Conservation (phyloP, 2,888 invertebrate species). For the Caenorhabditis parvicauda region DNA sequence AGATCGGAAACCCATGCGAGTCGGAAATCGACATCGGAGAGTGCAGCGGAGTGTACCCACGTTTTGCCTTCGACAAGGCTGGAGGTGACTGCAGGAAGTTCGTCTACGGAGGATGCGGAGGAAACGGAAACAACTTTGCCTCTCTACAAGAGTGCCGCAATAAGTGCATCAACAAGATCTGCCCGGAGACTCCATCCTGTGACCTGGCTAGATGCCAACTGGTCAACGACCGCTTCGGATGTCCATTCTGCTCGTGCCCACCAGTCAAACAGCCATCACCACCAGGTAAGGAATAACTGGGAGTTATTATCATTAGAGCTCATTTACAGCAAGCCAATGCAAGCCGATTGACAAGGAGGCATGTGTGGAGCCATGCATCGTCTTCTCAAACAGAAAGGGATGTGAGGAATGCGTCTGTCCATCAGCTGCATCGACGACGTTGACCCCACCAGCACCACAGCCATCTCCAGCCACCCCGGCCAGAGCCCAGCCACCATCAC, state of each 20-base stretch:
- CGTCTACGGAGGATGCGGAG: slow-evolving; percentile 61
- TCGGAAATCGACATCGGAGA: slow-evolving; percentile 54
- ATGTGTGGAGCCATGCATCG: slow-evolving; percentile 60
- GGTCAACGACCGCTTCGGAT: slow-evolving; percentile 55
- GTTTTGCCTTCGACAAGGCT: slow-evolving; percentile 63
- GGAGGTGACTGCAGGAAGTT: slow-evolving; percentile 52
- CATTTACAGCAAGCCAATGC: slow-evolving; percentile 26
- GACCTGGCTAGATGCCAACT: slow-evolving; percentile 55
- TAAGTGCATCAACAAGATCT: slow-evolving; percentile 61
- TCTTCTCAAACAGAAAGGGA: slow-evolving; percentile 56
- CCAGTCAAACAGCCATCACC: slow-evolving; percentile 35
- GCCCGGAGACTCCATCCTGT: slow-evolving; percentile 44
- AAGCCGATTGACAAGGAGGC: slow-evolving; percentile 47
- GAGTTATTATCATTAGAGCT: no score
- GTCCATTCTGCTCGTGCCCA: slow-evolving; percentile 58
- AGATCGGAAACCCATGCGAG: slow-evolving; percentile 39
- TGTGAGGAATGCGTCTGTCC: slow-evolving; percentile 60
- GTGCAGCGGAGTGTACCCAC: slow-evolving; percentile 38
- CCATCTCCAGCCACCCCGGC: slow-evolving; percentile 6
- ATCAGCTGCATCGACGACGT: slow-evolving; percentile 15
- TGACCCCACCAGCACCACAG: slow-evolving; percentile 5
- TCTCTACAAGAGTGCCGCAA: slow-evolving; percentile 50
- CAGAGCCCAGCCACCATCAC: slow-evolving; percentile 16
- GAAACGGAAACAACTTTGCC: slow-evolving; percentile 61
- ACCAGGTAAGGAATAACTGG: no score